phyloP scores from a whole-genome alignment of 2,113 vertebrate genomes.

The Mormyrus iriodes region DNA sequence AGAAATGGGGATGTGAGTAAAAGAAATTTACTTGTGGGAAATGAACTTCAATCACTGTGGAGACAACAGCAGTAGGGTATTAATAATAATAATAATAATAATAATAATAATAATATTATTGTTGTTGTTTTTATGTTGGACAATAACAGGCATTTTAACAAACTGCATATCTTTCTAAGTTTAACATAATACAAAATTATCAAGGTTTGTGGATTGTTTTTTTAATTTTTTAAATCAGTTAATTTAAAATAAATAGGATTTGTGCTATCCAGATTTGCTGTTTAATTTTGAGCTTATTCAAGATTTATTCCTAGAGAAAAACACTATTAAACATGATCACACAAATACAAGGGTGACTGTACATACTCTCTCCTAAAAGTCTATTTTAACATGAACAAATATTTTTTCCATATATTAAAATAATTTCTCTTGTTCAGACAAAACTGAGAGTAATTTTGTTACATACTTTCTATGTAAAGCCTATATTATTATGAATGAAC shows the following conservation, averaged over 20 bases:
- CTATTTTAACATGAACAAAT: neutral
- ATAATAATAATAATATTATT: neutral
- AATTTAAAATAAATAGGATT: neutral
- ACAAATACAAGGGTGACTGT: constrained; percentile 3
- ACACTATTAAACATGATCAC: neutral
- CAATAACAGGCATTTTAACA: neutral
- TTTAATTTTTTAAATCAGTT: too few species aligned
- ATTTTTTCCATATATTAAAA: neutral
- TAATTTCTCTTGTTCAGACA: neutral
- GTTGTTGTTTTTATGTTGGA: too few species aligned
- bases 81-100: too few species aligned
- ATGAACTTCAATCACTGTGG: too few species aligned
- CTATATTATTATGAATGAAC: neutral
- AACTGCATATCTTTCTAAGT: neutral
- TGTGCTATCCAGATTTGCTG: neutral
- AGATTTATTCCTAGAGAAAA: neutral
- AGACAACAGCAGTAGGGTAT: too few species aligned
- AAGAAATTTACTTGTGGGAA: too few species aligned
- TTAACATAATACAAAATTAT: neutral
- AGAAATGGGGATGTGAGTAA: neutral
- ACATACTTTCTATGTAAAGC: neutral
- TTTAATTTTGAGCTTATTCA: neutral
- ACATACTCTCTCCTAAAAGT: neutral
- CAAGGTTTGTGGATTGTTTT: neutral
- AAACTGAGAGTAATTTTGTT: neutral